Conservation (phyloP, 2,113 vertebrate genomes). For the Petrocephalus microphthalmus region DNA sequence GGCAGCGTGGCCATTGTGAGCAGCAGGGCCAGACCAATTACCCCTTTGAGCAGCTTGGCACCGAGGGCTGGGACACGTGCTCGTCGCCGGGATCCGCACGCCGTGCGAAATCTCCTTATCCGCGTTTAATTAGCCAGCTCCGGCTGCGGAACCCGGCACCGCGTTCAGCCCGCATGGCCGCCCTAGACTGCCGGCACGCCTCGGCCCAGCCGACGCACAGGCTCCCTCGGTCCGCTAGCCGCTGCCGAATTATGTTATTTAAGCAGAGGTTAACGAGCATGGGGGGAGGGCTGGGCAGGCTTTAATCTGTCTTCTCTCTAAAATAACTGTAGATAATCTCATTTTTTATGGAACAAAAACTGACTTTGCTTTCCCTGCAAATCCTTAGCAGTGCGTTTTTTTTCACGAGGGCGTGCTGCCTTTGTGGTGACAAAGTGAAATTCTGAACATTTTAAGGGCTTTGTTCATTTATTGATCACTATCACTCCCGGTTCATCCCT, state of each 20-base stretch:
- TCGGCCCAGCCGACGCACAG: not conserved
- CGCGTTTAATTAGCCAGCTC: not conserved
- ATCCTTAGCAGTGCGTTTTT: not conserved
- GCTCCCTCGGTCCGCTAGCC: not conserved
- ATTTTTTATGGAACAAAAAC: not conserved
- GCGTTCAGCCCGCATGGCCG: not conserved
- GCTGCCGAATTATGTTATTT: not conserved
- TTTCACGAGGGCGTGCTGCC: not conserved
- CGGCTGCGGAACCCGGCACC: not conserved
- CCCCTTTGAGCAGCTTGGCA: not conserved
- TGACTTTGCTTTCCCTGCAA: not conserved
- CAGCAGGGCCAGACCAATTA: slow-evolving; percentile 3
- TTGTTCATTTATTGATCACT: not conserved
- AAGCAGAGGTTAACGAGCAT: not conserved
- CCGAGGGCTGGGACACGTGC: not conserved
- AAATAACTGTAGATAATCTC: not conserved
- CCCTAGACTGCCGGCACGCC: not conserved
- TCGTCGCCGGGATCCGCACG: not conserved
- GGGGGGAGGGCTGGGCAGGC: not conserved
- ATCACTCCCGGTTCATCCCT: not conserved
- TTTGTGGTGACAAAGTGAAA: not conserved
- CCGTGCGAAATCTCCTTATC: slow-evolving; percentile 10
- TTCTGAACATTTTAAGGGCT: not conserved
- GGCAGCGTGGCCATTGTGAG: slow-evolving; percentile 7
- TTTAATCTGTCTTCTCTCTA: not conserved